These are phyloP conservation scores for Ostrea denselamellosa DNA, from an alignment of 1,140 invertebrate species.

Conservation along the genomic window DNA sequence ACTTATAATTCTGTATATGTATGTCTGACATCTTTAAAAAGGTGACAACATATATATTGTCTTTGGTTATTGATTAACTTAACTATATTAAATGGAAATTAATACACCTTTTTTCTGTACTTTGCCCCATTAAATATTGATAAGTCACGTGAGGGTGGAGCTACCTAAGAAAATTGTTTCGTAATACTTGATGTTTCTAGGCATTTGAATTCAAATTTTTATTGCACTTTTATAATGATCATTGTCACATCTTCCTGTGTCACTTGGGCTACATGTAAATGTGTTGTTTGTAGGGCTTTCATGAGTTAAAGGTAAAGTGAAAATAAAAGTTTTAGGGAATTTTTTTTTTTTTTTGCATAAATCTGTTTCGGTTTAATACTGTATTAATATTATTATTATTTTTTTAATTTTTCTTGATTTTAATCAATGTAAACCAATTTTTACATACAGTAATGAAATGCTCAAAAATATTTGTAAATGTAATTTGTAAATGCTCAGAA, in stretches of 20 bases:
- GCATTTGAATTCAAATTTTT: too few species aligned
- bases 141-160: too few species aligned
- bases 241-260: background rate
- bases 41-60: too few species aligned
- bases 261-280: background rate
- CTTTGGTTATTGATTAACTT: too few species aligned
- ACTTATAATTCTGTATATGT: too few species aligned
- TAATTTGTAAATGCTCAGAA: background rate
- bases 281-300: constrained; percentile 24
- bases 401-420: background rate
- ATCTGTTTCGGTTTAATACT: background rate
- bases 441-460: background rate
- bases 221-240: too few species aligned
- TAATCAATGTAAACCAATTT: background rate
- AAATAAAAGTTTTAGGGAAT: background rate
- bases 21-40: too few species aligned
- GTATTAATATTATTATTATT: background rate
- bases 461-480: background rate
- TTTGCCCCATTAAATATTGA: too few species aligned
- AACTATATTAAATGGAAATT: too few species aligned
- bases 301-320: constrained; percentile 8
- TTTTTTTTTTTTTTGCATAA: background rate
- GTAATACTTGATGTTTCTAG: too few species aligned
- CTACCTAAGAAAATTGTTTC: too few species aligned
- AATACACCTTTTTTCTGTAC: too few species aligned